Evolutionary conservation across 2,113 vertebrate species (phyloP), one percentile per base, ranked within the genome.

Genomic region (Alethe diademata): DNA sequence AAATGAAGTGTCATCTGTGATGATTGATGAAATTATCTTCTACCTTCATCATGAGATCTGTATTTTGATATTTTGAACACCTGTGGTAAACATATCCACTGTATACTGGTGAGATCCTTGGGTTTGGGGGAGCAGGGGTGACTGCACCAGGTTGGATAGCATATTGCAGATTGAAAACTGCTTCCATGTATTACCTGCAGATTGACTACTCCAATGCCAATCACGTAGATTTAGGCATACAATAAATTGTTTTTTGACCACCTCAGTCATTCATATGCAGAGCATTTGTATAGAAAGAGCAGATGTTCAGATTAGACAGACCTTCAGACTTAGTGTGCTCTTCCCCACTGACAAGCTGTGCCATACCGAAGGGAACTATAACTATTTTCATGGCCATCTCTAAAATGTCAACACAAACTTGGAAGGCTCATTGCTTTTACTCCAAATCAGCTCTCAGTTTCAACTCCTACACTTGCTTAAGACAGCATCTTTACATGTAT

Each of bases 351-450:
- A 47, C 61, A 69, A 3, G 1, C 10, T 69, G 48, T 64, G 33
- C 36, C n/a, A 17, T 8, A 8, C 5, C 1, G 0, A 78, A 43
- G 24, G 40, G 33, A 86, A 72, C 28, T 33, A 0, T 6, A 84
- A 45, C 14, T 51, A 17, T 23, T 58, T 79, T 88, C 67, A 54
- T 11, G 5, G 3, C 14, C 18, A 29, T 56, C 40, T 88, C 72
- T 60, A 56, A 72, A 84, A 70, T 6, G 25, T 25, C 78, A 83
- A 57, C 18, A 54, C 6, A 76, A 53, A 53, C 19, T 51, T 69
- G 40, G 22, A 89, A 89, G 69, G 65, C 11, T 70, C 28, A 31
- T 3, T 60, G 42, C 22, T 82, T 92, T 85, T 38, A 73, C 17
- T 70, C 15, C 33, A 82, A 56, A 64, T 62, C 29, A 78, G 16